Evolutionary conservation across 1,140 invertebrate species (phyloP).

Genomic region (Trichogramma pretiosum): DNA sequence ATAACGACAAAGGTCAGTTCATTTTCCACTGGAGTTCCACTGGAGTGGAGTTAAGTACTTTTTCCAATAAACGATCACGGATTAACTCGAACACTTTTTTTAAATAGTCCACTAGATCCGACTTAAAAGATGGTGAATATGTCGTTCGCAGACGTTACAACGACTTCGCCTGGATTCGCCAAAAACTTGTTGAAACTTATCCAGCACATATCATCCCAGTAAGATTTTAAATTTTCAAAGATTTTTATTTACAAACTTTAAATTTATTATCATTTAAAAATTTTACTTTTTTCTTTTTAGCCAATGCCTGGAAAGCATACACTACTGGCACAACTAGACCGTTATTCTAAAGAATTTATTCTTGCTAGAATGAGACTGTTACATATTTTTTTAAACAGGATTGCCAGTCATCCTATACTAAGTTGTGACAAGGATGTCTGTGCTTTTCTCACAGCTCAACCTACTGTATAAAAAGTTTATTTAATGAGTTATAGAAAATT

Average conservation of each 20-base stretch:
- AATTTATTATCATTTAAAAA: constrained; percentile 61
- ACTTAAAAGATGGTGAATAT: constrained; percentile 60
- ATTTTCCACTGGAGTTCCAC: neutral
- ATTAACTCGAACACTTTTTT: constrained; percentile 5
- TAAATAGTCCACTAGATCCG: constrained; percentile 53
- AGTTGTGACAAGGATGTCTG: constrained; percentile 61
- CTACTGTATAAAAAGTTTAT: constrained; percentile 44
- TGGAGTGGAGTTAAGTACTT: neutral
- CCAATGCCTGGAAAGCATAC: constrained; percentile 68
- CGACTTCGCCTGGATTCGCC: constrained; percentile 66
- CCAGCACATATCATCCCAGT: constrained; percentile 64
- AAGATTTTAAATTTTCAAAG: constrained; percentile 43
- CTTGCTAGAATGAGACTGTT: constrained; percentile 60
- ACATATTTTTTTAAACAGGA: constrained; percentile 58
- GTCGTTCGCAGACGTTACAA: constrained; percentile 63
- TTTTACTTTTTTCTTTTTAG: constrained; percentile 37
- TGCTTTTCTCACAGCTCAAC: constrained; percentile 61
- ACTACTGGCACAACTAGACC: constrained; percentile 59
- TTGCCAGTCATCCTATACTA: constrained; percentile 62
- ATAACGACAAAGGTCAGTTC: constrained; percentile 55
- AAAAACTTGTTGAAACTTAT: constrained; percentile 57
- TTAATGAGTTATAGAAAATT: neutral
- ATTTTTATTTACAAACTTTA: constrained; percentile 56
- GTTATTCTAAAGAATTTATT: constrained; percentile 69
- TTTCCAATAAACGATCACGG: neutral